Evolutionary conservation across 2,113 vertebrate genomes (phyloP), one percentile per base, ranked within the genome.

Genomic region (Anser brachyrhynchus): DNA sequence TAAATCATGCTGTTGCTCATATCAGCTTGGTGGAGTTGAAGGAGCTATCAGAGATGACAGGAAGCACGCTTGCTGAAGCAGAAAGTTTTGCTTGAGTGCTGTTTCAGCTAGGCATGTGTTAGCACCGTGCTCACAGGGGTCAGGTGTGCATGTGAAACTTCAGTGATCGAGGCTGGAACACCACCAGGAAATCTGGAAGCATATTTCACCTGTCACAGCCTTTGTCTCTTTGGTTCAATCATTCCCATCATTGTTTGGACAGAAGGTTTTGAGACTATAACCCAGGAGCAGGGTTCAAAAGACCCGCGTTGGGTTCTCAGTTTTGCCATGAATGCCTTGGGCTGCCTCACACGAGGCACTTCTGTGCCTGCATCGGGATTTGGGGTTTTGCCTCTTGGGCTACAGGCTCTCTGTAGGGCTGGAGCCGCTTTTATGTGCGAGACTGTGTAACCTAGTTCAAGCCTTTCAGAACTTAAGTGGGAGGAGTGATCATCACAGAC

Each of bases 1-100:
- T 61, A 80, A 73, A 74, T 71, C 13, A 35, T 65, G 46, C 33
- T 26, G 67, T 43, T 77, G 70, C 46, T 81, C 43, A 9, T 86
- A 73, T 19, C 26, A 33, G 61, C 61, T 61, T 64, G 43, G 55
- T 92, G 73, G 87, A 51, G 25, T 35, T 37, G 62, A 91, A 93
- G 70, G 87, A 82, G 84, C 89, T 95, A 95, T 39, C 67, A 78
- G 26, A 82, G 73, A 70, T 29, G 78, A 65, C 8, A 90, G 83
- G 61, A 94, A 77, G 75, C 52, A 49, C 3, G 29, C 44, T 92
- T 33, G 84, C 33, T n/a, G 52, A 61, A 93, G 81, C 89, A 92
- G 54, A 78, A 87, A 54, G 74, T 54, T 91, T 87, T 89, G 84
- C 77, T 49, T 82, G 84, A 93, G 43, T 37, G 66, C 39, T 2